phyloP scores from a whole-genome alignment of 2,888 invertebrate genomes.

The Palloptera scutellata region DNA sequence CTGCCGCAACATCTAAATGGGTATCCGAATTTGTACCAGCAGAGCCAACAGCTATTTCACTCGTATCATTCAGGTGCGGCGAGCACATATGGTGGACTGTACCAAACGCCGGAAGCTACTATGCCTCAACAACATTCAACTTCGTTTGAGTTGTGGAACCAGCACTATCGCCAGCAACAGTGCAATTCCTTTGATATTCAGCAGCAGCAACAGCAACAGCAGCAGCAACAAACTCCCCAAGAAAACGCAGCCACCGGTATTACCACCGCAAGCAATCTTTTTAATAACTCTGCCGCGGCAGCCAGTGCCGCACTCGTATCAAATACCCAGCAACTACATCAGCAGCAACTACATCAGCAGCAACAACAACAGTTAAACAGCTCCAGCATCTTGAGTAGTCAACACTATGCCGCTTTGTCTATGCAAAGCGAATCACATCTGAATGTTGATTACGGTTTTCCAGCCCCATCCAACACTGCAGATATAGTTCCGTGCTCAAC shows the following conservation, averaged over 20 bases:
- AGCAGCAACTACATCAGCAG: constrained; percentile 34
- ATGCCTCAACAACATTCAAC: constrained; percentile 27
- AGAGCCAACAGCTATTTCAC: constrained; percentile 48
- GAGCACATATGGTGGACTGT: constrained; percentile 19
- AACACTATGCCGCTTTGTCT: constrained; percentile 53
- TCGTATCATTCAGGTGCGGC: constrained; percentile 36
- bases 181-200: too few relatives aligned
- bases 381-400: constrained; percentile 21
- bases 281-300: constrained; percentile 27
- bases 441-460: constrained; percentile 55
- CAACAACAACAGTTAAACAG: constrained; percentile 31
- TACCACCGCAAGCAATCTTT: constrained; percentile 6
- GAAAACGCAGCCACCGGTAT: constrained; percentile 35
- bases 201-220: constrained; percentile 39
- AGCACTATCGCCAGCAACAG: constrained; percentile 44
- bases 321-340: constrained; percentile 38
- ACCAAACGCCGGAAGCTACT: constrained; percentile 29
- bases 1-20: constrained; percentile 39
- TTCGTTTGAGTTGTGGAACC: constrained; percentile 46
- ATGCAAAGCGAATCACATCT: constrained; percentile 58
- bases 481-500: constrained; percentile 31
- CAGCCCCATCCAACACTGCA: constrained; percentile 47
- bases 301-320: constrained; percentile 29
- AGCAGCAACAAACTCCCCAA: constrained; percentile 28
- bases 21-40: constrained; percentile 54